Conservation (phyloP, 1,140 invertebrate genomes). For the Cydia splendana region DNA sequence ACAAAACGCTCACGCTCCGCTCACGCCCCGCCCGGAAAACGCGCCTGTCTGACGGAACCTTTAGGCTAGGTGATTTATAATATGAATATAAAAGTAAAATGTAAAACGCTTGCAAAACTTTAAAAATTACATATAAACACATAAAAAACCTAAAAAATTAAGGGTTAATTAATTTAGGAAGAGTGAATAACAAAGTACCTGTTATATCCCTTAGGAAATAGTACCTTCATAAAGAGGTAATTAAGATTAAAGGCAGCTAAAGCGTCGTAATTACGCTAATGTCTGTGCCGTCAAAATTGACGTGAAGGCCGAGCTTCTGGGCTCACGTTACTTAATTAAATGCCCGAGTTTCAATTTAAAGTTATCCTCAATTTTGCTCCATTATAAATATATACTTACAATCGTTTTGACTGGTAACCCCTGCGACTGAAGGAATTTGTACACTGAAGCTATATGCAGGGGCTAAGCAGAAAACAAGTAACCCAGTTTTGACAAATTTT, state of each 20-base stretch:
- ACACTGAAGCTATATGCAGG: too few species aligned
- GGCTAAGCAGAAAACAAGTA: too few species aligned
- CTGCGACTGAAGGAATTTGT: not conserved
- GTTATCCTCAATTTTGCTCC: not conserved
- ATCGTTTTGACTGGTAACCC: not conserved
- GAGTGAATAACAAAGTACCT: not conserved
- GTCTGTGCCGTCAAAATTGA: slow-evolving; percentile 3
- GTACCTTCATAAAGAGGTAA: slow-evolving; percentile 18
- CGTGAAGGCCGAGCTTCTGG: not conserved
- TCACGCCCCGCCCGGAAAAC: too few species aligned
- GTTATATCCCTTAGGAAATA: slow-evolving; percentile 22
- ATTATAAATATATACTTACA: not conserved
- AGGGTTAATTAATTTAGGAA: slow-evolving; percentile 14
- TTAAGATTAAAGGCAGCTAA: slow-evolving; percentile 25
- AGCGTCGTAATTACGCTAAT: slow-evolving; percentile 15
- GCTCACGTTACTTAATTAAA: not conserved
- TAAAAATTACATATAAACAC: too few species aligned
- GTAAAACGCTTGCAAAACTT: too few species aligned
- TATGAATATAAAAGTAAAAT: too few species aligned
- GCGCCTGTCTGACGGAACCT: too few species aligned
- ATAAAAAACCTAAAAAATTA: too few species aligned
- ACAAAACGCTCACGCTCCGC: too few species aligned
- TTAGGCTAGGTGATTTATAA: too few species aligned
- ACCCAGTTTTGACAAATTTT: too few species aligned
- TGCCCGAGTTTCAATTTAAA: not conserved